These are phyloP conservation scores for Pollenia angustigena DNA, from an alignment of 2,888 invertebrate species.

Conservation along the genomic window DNA sequence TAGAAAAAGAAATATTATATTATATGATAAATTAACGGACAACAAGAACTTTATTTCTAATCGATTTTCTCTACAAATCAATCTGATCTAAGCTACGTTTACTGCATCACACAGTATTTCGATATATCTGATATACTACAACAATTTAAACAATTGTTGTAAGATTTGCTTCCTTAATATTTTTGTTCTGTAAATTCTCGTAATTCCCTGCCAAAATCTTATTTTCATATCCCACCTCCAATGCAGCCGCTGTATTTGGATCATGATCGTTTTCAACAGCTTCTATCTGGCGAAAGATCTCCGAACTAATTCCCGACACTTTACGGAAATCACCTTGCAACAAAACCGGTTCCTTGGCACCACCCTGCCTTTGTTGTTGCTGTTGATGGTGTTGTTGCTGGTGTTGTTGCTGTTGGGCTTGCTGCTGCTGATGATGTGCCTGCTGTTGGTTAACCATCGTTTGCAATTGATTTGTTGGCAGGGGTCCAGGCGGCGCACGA, in stretches of 20 bases:
- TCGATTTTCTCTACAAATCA: too few relatives aligned
- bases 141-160: too few relatives aligned
- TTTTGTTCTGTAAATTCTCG: neutral
- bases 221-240: constrained; percentile 87
- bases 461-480: constrained; percentile 86
- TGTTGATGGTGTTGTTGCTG: constrained; percentile 79
- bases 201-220: too few relatives aligned
- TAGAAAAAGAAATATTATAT: constrained; percentile 77
- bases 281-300: constrained; percentile 98
- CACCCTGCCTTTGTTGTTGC: constrained; percentile 84
- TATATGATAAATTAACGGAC: too few relatives aligned
- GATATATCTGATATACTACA: too few relatives aligned
- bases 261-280: constrained; percentile 98
- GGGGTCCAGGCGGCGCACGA: constrained; percentile 90
- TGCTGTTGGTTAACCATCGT: constrained; percentile 83
- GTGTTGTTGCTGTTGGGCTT: constrained; percentile 86
- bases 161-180: too few relatives aligned
- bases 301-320: constrained; percentile 97
- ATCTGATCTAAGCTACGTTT: too few relatives aligned
- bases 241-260: constrained; percentile 95
- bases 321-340: constrained; percentile 97
- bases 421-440: constrained; percentile 78
- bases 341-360: constrained; percentile 88
- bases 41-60: too few relatives aligned
- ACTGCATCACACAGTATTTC: too few relatives aligned